phyloP scores from a whole-genome alignment of 2,113 vertebrate species.

The Sorex araneus region DNA sequence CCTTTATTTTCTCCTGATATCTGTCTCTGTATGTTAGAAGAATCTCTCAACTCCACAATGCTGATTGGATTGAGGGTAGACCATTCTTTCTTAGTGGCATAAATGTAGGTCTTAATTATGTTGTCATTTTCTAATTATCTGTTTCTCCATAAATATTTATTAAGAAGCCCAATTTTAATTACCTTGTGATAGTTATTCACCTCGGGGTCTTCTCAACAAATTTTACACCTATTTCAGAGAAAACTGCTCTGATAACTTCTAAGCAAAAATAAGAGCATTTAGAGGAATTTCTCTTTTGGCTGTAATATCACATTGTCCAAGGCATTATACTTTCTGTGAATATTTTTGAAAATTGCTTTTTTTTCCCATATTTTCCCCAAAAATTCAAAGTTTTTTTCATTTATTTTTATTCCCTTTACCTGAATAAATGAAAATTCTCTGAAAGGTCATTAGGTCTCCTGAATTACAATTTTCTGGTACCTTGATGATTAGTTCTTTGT shows the following conservation, averaged over 20 bases:
- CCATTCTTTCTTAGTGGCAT: not conserved
- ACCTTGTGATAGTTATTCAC: not conserved
- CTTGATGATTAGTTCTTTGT: slow-evolving; percentile 1
- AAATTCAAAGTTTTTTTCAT: not conserved
- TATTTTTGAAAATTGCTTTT: not conserved
- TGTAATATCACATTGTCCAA: not conserved
- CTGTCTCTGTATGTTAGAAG: not conserved
- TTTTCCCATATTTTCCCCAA: not conserved
- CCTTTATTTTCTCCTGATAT: not conserved
- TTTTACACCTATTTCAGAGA: slow-evolving; percentile 27
- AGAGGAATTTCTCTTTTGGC: not conserved
- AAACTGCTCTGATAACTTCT: not conserved
- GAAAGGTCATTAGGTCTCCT: not conserved
- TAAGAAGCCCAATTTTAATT: not conserved
- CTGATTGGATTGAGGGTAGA: not conserved
- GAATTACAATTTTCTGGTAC: slow-evolving; percentile 16
- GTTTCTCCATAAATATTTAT: not conserved
- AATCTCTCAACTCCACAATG: not conserved
- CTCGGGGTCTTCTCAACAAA: not conserved
- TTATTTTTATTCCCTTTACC: not conserved
- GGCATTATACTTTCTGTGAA: not conserved
- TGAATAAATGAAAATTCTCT: not conserved
- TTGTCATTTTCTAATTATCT: not conserved
- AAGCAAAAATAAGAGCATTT: not conserved
- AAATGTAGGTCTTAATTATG: not conserved